Evolutionary conservation across 2,113 vertebrate species (phyloP).

Genomic region (cat (Felis catus)): F.catus_Fca126_mat1.0 CM031419.1:41289001-41289500

Average conservation of each 20-base stretch:
- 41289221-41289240: too few relatives aligned
- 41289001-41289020: constrained; percentile 19
- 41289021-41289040: background rate
- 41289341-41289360: background rate
- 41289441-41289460: background rate
- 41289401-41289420: background rate
- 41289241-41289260: background rate
- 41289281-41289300: background rate
- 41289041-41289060: too few relatives aligned
- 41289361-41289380: background rate
- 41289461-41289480: background rate
- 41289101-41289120: too few relatives aligned
- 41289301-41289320: background rate
- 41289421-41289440: background rate
- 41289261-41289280: background rate
- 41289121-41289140: too few relatives aligned
- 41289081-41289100: too few relatives aligned
- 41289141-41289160: too few relatives aligned
- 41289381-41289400: background rate
- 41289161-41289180: too few relatives aligned
- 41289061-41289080: too few relatives aligned
- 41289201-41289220: too few relatives aligned
- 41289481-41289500: background rate
- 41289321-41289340: background rate
- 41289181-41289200: too few relatives aligned